Conservation (phyloP, 35 echinoderm and acorn worm genomes). For the Lytechinus variegatus region DNA sequence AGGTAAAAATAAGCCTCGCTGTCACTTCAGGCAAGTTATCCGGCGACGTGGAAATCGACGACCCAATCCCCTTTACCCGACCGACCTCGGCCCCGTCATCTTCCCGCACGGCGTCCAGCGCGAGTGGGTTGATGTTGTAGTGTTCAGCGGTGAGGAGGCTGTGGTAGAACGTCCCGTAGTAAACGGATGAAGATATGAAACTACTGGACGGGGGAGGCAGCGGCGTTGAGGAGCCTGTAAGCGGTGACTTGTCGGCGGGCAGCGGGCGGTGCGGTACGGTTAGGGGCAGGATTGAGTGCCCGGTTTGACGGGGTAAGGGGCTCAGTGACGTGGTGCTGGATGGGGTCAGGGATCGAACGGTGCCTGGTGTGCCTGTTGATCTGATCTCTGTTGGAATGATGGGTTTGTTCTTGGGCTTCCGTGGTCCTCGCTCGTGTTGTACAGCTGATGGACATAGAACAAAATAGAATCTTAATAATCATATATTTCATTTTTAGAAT, state of each 20-base stretch:
- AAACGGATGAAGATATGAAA: constrained; percentile 78
- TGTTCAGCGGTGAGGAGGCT: constrained; percentile 94
- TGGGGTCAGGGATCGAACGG: not conserved
- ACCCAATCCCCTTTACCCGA: not conserved
- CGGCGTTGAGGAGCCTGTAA: not conserved
- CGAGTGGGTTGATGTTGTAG: constrained; percentile 91
- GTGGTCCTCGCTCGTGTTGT: constrained; percentile 94
- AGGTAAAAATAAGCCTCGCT: constrained; percentile 86
- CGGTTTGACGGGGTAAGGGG: constrained; percentile 54
- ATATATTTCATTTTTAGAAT: no score
- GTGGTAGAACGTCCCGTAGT: constrained; percentile 99
- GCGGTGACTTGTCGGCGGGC: not conserved
- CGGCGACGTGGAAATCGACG: not conserved
- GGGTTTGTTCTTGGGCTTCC: constrained; percentile 86
- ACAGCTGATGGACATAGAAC: constrained; percentile 74
- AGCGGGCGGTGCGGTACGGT: constrained; percentile 33
- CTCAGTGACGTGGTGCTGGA: constrained; percentile 31
- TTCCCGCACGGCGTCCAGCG: constrained; percentile 62
- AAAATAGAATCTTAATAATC: not conserved
- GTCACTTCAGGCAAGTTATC: constrained; percentile 86
- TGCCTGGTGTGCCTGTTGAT: not conserved
- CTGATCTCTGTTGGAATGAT: not conserved
- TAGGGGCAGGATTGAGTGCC: constrained; percentile 44
- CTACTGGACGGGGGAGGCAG: constrained; percentile 6
- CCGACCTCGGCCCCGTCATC: constrained; percentile 24